These are phyloP conservation scores for Drosophila vallismaia DNA, from an alignment of 2,888 invertebrate species.

Conservation along the genomic window DNA sequence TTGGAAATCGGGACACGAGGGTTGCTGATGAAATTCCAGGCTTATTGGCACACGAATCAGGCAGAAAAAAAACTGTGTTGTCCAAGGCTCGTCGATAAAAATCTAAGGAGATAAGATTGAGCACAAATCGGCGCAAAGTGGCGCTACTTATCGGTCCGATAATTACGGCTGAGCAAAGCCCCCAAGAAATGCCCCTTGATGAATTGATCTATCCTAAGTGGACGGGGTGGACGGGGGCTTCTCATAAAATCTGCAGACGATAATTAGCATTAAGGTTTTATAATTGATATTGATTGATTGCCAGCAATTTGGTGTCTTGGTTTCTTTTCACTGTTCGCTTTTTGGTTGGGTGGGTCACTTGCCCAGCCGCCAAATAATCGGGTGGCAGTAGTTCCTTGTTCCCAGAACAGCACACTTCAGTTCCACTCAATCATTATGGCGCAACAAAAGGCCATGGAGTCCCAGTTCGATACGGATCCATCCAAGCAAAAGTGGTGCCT, in stretches of 20 bases:
- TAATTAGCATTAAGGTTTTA: slow-evolving; percentile 76
- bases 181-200: slow-evolving; percentile 35
- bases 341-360: neutral
- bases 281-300: slow-evolving; percentile 75
- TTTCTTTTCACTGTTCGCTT: neutral
- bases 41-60: slow-evolving; percentile 14
- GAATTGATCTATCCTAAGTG: slow-evolving; percentile 42
- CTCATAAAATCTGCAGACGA: slow-evolving; percentile 59
- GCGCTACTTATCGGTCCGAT: slow-evolving; percentile 25
- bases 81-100: slow-evolving; percentile 41
- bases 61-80: slow-evolving; percentile 12
- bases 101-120: slow-evolving; percentile 51
- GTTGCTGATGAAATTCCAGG: slow-evolving; percentile 10
- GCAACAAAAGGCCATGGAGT: slow-evolving; percentile 41
- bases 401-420: neutral
- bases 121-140: slow-evolving; percentile 26
- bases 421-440: slow-evolving; percentile 53
- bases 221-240: slow-evolving; percentile 11
- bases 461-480: slow-evolving; percentile 2
- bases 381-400: slow-evolving; percentile 34
- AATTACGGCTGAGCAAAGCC: slow-evolving; percentile 40
- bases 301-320: slow-evolving; percentile 33
- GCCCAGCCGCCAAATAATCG: slow-evolving; percentile 4
- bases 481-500: slow-evolving; percentile 46
- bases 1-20: neutral